phyloP scores from a whole-genome alignment of 2,888 invertebrate species.

The Tipula confusa region DNA sequence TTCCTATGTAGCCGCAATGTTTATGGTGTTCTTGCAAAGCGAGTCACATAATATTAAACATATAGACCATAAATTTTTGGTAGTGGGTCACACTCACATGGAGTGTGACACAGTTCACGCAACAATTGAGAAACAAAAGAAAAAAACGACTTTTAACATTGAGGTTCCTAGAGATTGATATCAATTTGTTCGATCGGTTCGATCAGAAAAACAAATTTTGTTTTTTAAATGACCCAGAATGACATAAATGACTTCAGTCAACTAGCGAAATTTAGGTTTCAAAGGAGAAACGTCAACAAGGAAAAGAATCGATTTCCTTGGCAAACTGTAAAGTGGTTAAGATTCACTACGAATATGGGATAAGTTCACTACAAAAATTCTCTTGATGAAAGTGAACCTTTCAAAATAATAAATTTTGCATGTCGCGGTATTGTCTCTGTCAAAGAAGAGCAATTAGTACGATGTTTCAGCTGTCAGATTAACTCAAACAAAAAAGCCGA shows the following conservation, averaged over 20 bases:
- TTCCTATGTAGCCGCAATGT: neutral
- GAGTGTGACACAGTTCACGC: too few species aligned
- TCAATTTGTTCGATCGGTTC: neutral
- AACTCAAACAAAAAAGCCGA: too few species aligned
- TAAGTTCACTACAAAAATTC: neutral
- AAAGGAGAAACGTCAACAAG: neutral
- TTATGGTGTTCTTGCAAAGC: too few species aligned
- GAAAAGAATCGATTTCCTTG: neutral
- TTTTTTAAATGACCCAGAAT: neutral
- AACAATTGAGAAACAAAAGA: neutral
- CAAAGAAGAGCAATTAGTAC: too few species aligned
- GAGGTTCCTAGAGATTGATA: neutral
- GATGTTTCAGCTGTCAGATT: too few species aligned
- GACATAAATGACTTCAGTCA: neutral
- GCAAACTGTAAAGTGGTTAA: neutral
- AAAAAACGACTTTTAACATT: neutral
- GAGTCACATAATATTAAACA: neutral
- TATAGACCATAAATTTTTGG: neutral
- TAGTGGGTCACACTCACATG: too few species aligned
- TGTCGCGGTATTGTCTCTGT: too few species aligned
- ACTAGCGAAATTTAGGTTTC: neutral
- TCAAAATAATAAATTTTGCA: neutral
- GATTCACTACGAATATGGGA: neutral
- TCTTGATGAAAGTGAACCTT: neutral
- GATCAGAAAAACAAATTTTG: neutral